Evolutionary conservation across 2,797 vertebrate species (phyloP), one percentile per base, ranked within the genome.

Genomic region (Lagorchestes hirsutus): DNA sequence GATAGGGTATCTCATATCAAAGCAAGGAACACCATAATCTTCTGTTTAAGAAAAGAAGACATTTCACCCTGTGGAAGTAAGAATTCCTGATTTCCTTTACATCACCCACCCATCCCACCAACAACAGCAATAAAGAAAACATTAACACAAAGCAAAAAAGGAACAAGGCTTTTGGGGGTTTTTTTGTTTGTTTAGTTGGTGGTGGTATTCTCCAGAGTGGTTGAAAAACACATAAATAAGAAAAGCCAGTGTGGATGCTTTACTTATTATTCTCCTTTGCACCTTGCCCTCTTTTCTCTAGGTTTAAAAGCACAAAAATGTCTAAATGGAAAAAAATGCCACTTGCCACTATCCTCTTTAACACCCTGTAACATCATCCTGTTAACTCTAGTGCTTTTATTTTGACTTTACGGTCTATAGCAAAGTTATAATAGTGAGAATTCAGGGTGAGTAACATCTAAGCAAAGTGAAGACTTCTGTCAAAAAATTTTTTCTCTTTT

Each of bases 281-380:
- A 74, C 34, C 92, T 54, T 96, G 93, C 82, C 55, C 59, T 90
- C 40, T 67, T 31, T 40, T 54, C 34, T 87, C 0, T 0, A 28
- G 50, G 92, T 95, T 95, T 59, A 54, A 91, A 95, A 93, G 87
- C 57, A 56, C 50, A 74, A 93, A 96, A 94, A 90, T 52, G 92
- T 50, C 54, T n/a, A 67, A 27, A 93, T 46, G 74, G 28, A 97
- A 96, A 97, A 91, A 96, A 97, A 50, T 40, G 90, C 62, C 22
- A 10, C 54, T 92, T 28, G 27, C 1, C 92, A 54, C 93, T 91
- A 54, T 18, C 1, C 28, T 92, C 55, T 28, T 92, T 56, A 92
- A n/a, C 27, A 55, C 93, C 96, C 62, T 92, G 93, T 34, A 29
- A 95, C 93, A 82, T 95, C 96, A 93, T 54, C 93, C 27, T 94